Percentiles rank a stretch among this genome's conserved stretches.
Evolutionary conservation across 2,888 invertebrate genomes (phyloP).

Genomic region (Peribatodes rhomboidaria): DNA sequence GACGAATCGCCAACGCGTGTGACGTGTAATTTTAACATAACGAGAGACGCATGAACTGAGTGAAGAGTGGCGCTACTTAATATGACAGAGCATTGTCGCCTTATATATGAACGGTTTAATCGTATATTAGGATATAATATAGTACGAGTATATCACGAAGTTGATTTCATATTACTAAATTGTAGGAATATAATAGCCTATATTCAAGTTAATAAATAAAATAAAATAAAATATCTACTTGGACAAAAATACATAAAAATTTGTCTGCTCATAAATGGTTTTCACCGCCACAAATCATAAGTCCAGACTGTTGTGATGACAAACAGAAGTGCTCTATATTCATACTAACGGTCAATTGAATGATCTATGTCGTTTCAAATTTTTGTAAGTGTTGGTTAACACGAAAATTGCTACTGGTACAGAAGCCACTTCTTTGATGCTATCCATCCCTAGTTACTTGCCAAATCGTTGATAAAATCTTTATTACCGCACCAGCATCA

Average conservation of each 20-base stretch:
- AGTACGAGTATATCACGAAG: too few species aligned
- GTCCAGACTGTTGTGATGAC: constrained; percentile 9
- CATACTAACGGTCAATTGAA: constrained; percentile 2
- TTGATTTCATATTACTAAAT: too few species aligned
- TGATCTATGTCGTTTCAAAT: constrained; percentile 5
- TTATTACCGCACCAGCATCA: neutral
- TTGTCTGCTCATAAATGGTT: constrained; percentile 18
- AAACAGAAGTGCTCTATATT: constrained; percentile 8
- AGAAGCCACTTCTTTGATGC: constrained; percentile 13
- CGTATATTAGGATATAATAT: too few species aligned
- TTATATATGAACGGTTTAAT: too few species aligned
- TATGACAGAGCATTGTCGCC: too few species aligned
- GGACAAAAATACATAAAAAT: neutral
- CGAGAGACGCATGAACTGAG: too few species aligned
- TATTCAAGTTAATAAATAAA: too few species aligned
- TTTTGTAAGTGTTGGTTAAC: constrained; percentile 18
- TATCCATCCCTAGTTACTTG: constrained; percentile 1
- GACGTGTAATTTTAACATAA: too few species aligned
- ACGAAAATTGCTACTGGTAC: constrained; percentile 11
- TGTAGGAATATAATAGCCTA: too few species aligned
- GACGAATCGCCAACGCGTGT: too few species aligned
- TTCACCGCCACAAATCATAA: constrained; percentile 23
- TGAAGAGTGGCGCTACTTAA: too few species aligned
- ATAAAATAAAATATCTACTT: too few species aligned
- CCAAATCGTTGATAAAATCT: constrained; percentile 10